phyloP scores from a whole-genome alignment of 2,888 invertebrate species.

The Leuctra nigra region DNA sequence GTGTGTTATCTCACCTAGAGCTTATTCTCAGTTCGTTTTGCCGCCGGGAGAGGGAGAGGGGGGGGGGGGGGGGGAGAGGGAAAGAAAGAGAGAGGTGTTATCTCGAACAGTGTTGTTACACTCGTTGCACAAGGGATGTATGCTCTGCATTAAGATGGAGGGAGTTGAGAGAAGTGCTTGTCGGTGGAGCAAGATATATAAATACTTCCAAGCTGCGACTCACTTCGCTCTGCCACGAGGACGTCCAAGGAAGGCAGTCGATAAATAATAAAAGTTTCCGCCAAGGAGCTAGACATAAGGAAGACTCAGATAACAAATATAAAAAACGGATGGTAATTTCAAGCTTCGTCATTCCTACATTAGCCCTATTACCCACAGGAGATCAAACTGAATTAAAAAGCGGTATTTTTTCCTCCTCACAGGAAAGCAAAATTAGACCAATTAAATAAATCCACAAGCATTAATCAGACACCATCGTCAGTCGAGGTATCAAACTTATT shows the following conservation, averaged over 20 bases:
- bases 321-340: not conserved
- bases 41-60: not conserved
- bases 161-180: not conserved
- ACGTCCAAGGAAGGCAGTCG: not conserved
- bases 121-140: not conserved
- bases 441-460: not conserved
- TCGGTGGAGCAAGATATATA: not conserved
- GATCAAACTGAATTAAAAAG: slow-evolving; percentile 1
- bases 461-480: not conserved
- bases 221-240: not conserved
- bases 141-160: slow-evolving; percentile 1
- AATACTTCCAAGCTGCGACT: not conserved
- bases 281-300: not conserved
- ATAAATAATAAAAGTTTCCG: slow-evolving; percentile 5
- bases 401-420: not conserved
- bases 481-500: not conserved
- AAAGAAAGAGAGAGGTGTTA: not conserved
- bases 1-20: not conserved
- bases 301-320: not conserved
- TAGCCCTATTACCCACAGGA: not conserved
- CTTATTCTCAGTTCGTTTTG: not conserved
- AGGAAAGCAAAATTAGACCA: slow-evolving; percentile 4
- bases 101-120: not conserved
- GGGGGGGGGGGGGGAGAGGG: too few relatives aligned
- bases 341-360: slow-evolving; percentile 2